These are phyloP conservation scores for Columbina picui DNA, from an alignment of 2,113 vertebrate genomes.

Conservation along the genomic window DNA sequence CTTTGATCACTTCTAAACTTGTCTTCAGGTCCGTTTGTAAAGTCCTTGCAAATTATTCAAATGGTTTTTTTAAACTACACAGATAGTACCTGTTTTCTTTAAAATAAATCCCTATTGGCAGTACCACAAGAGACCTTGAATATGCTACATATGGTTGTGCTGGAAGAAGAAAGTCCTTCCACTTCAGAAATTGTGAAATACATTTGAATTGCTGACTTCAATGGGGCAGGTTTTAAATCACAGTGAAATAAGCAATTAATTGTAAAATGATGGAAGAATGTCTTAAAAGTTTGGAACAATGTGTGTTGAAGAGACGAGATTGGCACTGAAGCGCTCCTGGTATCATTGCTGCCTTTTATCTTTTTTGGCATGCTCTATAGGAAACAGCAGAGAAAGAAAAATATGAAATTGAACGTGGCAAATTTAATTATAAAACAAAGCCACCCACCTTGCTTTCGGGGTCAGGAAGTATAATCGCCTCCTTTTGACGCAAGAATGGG, in stretches of 20 bases:
- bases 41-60: not conserved
- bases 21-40: conserved; percentile 19
- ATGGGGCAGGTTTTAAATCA: conserved; percentile 23
- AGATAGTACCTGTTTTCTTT: conserved; percentile 9
- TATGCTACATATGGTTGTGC: not conserved
- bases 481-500: conserved; percentile 71
- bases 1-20: conserved; percentile 5
- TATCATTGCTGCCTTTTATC: conserved; percentile 36
- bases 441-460: conserved; percentile 75
- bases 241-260: conserved; percentile 5
- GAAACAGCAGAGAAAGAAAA: conserved; percentile 63
- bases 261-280: not conserved
- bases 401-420: conserved; percentile 41
- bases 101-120: conserved; percentile 14
- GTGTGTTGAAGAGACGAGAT: not conserved
- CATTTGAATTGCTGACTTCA: not conserved
- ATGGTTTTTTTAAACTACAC: not conserved
- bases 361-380: conserved; percentile 53
- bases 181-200: not conserved
- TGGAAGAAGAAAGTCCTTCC: not conserved
- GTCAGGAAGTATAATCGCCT: conserved; percentile 71
- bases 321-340: not conserved
- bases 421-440: conserved; percentile 73
- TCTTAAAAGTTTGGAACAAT: conserved; percentile 18
- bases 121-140: not conserved